Conservation (phyloP, 2,113 vertebrate species). For the Corynorhinus townsendii region DNA sequence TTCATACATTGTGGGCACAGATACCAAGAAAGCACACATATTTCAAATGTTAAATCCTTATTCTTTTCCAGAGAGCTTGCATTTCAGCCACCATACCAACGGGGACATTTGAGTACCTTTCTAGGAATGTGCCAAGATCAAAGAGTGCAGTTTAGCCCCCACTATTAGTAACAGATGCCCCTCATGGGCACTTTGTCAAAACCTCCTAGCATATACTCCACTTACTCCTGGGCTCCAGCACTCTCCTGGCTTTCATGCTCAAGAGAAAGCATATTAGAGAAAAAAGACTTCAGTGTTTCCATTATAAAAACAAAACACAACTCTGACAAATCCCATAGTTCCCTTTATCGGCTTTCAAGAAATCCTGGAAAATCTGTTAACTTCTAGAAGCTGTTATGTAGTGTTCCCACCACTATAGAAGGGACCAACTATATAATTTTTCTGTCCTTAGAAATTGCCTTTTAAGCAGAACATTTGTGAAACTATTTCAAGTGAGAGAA, state of each 20-base stretch:
- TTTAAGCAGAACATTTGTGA: neutral
- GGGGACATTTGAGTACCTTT: slow-evolving; percentile 55
- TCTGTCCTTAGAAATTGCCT: slow-evolving; percentile 18
- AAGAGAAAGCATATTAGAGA: slow-evolving; percentile 13
- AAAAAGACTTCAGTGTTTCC: slow-evolving; percentile 43
- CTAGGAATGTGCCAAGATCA: slow-evolving; percentile 60
- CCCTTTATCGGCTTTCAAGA: slow-evolving; percentile 22
- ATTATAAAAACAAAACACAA: slow-evolving; percentile 12
- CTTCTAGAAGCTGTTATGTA: neutral
- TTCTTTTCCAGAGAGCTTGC: slow-evolving; percentile 76
- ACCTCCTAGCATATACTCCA: slow-evolving; percentile 71
- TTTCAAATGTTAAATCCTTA: slow-evolving; percentile 22
- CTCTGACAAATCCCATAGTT: neutral
- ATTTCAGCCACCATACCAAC: slow-evolving; percentile 64
- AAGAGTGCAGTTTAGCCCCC: slow-evolving; percentile 73
- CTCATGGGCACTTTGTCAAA: slow-evolving; percentile 76
- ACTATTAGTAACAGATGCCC: slow-evolving; percentile 78
- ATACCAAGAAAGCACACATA: neutral
- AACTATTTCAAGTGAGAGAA: neutral
- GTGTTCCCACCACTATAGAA: neutral
- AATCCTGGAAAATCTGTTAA: slow-evolving; percentile 24
- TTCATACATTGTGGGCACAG: neutral
- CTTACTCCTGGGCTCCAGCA: neutral
- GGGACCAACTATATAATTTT: neutral
- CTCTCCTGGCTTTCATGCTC: slow-evolving; percentile 5